These are phyloP conservation scores for Steinernema carpocapsae DNA, from an alignment of 2,888 invertebrate species.

Conservation along the genomic window DNA sequence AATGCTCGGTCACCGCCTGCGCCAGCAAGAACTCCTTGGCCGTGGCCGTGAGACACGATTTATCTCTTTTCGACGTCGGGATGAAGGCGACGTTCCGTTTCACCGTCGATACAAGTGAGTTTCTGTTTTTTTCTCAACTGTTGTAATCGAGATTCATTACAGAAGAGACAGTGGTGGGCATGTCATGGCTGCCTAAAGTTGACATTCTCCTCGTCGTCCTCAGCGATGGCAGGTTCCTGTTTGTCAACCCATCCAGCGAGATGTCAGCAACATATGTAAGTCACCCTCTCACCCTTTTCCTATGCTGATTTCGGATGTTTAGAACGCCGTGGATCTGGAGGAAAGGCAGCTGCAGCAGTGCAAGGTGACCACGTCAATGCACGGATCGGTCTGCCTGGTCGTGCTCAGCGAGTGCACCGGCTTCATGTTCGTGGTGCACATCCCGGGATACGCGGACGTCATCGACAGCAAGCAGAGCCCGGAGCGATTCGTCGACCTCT, in stretches of 20 bases:
- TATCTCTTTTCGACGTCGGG: neutral
- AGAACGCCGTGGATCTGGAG: neutral
- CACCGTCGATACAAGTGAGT: neutral
- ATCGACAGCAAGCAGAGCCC: neutral
- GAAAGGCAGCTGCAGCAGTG: neutral
- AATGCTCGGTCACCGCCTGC: neutral
- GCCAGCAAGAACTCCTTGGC: neutral
- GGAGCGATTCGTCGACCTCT: neutral
- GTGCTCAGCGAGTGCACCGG: conserved; percentile 10
- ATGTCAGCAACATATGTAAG: neutral
- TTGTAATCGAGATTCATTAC: neutral
- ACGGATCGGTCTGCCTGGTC: neutral
- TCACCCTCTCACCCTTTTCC: neutral
- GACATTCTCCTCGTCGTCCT: conserved; percentile 9
- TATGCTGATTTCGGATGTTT: neutral
- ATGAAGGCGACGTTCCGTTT: neutral
- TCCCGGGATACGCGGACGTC: neutral
- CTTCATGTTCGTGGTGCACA: neutral
- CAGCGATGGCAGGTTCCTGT: neutral
- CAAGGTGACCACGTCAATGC: conserved; percentile 5
- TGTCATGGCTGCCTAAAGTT: neutral
- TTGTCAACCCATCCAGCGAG: neutral
- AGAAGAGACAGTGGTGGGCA: neutral
- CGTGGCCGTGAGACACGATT: neutral
- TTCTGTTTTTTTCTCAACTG: neutral